These are phyloP conservation scores for Delia radicum DNA, from an alignment of 1,140 invertebrate genomes.

Conservation along the genomic window DNA sequence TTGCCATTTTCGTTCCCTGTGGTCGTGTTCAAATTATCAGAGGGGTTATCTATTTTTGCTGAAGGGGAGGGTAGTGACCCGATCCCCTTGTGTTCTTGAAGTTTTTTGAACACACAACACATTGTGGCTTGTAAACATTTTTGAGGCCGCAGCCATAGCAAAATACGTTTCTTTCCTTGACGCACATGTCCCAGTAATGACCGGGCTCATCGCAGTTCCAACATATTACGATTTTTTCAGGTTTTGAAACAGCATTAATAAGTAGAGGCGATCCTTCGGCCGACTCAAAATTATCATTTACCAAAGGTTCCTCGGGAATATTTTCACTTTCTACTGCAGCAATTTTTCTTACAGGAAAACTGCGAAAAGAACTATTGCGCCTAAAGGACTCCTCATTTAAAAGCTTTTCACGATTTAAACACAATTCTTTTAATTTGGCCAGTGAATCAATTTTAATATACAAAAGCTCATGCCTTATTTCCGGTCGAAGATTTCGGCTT, in stretches of 20 bases:
- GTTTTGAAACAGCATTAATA: too few relatives aligned
- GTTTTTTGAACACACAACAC: slow-evolving; percentile 3
- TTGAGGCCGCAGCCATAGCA: slow-evolving; percentile 8
- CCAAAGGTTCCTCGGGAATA: too few relatives aligned
- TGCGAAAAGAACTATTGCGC: too few relatives aligned
- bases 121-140: slow-evolving; percentile 17
- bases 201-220: neutral
- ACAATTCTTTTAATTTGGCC: neutral
- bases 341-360: too few relatives aligned
- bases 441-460: neutral
- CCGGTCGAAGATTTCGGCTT: neutral
- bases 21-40: neutral
- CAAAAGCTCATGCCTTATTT: neutral
- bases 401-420: neutral
- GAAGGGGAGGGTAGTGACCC: neutral
- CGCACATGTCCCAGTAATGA: neutral
- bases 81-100: neutral
- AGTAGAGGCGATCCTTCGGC: too few relatives aligned
- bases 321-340: too few relatives aligned
- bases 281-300: too few relatives aligned
- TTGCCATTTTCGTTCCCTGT: neutral
- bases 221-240: neutral
- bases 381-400: neutral
- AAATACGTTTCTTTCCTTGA: neutral
- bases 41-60: neutral